Evolutionary conservation across 2,797 vertebrate genomes (phyloP).

Genomic region (Limosa lapponica): DNA sequence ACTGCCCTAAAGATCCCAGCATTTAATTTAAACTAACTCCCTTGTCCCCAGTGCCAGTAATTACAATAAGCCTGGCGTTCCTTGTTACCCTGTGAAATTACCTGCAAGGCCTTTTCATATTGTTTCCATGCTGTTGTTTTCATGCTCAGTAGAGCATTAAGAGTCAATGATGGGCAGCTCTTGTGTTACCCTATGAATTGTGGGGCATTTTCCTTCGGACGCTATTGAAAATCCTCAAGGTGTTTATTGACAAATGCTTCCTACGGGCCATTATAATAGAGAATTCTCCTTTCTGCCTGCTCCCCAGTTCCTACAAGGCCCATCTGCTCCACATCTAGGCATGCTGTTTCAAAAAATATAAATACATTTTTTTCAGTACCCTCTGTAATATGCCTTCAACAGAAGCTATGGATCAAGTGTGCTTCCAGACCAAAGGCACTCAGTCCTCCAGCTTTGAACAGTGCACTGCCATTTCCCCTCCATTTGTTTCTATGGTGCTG

Average conservation of each 20-base stretch:
- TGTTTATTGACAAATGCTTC: constrained; percentile 54
- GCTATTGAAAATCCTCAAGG: constrained; percentile 50
- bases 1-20: not conserved
- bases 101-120: constrained; percentile 45
- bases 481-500: constrained; percentile 62
- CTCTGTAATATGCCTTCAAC: not conserved
- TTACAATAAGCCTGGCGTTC: constrained; percentile 36
- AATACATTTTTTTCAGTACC: not conserved
- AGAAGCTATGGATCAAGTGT: constrained; percentile 8
- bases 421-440: constrained; percentile 3
- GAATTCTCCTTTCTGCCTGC: not conserved
- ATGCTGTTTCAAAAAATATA: not conserved
- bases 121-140: constrained; percentile 55
- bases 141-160: constrained; percentile 33
- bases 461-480: constrained; percentile 47
- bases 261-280: not conserved
- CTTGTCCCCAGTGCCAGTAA: not conserved
- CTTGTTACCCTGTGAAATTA: constrained; percentile 56
- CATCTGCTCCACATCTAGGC: not conserved
- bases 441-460: not conserved
- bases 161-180: constrained; percentile 37
- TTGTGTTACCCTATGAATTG: constrained; percentile 5
- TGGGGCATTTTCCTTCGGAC: constrained; percentile 1
- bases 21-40: constrained; percentile 12
- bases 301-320: not conserved